Percentiles rank a stretch among this genome's conserved stretches.
Conservation (phyloP, 1,140 invertebrate genomes). For the Aphis craccivora region DNA sequence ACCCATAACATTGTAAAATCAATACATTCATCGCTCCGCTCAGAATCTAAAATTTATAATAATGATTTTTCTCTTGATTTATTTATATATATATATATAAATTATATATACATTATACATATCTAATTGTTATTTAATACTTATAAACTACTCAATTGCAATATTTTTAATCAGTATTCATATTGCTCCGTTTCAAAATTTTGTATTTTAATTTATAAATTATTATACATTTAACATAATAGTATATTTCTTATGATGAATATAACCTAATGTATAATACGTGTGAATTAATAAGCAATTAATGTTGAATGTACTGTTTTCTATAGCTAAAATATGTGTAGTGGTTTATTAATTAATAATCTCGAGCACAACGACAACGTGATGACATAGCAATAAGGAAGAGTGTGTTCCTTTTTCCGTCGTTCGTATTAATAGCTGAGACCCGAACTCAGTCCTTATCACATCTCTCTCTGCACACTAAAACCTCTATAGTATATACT, state of each 20-base stretch:
- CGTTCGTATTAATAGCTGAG: not conserved
- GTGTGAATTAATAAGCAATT: not conserved
- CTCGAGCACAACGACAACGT: not conserved
- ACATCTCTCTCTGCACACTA: rapidly evolving
- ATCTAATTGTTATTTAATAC: no score
- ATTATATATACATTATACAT: no score
- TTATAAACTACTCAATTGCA: not conserved
- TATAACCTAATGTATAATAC: not conserved
- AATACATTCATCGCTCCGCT: no score
- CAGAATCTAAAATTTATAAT: no score
- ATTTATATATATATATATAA: not conserved
- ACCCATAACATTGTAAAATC: no score
- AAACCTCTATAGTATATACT: not conserved
- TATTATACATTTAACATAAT: not conserved
- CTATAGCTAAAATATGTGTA: not conserved
- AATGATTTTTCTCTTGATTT: not conserved
- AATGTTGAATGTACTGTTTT: not conserved
- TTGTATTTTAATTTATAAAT: not conserved
- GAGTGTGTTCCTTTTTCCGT: not conserved
- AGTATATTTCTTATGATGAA: not conserved
- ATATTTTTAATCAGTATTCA: not conserved
- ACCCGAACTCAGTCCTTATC: not conserved
- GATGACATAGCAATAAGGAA: not conserved
- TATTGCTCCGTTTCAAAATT: not conserved
- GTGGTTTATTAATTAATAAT: not conserved